phyloP scores from a whole-genome alignment of 92 coral and sea anemone species.

The Bergia puertoricense region DNA sequence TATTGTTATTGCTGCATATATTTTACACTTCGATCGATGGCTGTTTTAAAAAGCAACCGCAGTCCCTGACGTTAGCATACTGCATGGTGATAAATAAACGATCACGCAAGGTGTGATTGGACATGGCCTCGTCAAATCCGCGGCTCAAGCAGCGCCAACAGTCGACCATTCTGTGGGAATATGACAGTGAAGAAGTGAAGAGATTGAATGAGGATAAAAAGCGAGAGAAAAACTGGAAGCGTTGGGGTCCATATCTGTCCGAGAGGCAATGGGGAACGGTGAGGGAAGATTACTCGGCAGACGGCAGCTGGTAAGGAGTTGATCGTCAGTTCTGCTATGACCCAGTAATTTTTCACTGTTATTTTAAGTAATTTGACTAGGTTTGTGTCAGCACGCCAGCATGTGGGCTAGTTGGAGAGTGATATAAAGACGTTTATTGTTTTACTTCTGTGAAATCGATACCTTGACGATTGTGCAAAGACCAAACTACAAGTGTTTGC shows the following conservation, averaged over 20 bases:
- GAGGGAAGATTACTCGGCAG: constrained; percentile 92
- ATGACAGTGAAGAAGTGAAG: constrained; percentile 69
- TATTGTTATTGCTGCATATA: background rate
- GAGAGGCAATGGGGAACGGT: constrained; percentile 99
- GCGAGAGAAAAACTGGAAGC: constrained; percentile 88
- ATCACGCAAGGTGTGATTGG: background rate
- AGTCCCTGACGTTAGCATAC: too few species aligned
- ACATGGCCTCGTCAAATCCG: background rate
- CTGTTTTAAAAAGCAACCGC: background rate
- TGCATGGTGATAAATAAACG: background rate
- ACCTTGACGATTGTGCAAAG: too few species aligned
- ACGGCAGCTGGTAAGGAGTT: constrained; percentile 82
- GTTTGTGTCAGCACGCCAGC: background rate
- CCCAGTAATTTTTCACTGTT: too few species aligned
- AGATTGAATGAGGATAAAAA: constrained; percentile 77
- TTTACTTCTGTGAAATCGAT: too few species aligned
- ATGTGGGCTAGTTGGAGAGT: too few species aligned
- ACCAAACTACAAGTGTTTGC: too few species aligned
- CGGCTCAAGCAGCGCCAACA: constrained; percentile 42
- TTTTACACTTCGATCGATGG: background rate
- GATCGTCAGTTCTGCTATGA: background rate
- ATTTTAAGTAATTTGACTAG: background rate
- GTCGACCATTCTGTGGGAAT: constrained; percentile 70
- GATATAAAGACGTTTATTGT: too few species aligned
- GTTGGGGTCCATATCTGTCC: constrained; percentile 98